Percentiles rank a stretch among this genome's conserved stretches.
phyloP scores from a whole-genome alignment of 2,797 vertebrate species.

The Vespertilio murinus region DNA sequence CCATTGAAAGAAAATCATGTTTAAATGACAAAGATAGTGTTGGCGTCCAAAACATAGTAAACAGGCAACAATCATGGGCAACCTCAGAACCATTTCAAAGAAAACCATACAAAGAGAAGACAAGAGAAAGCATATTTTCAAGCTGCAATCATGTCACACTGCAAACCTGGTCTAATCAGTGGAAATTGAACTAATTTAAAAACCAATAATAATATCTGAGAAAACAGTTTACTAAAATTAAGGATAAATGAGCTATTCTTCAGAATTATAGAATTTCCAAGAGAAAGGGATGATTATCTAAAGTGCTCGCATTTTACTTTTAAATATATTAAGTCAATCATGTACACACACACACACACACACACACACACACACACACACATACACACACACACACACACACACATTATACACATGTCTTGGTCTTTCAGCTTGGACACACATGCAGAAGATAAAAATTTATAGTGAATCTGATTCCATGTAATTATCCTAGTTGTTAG shows the following conservation, averaged over 20 bases:
- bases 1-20: not conserved
- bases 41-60: not conserved
- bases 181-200: conserved; percentile 16
- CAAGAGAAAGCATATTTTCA: not conserved
- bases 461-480: not conserved
- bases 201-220: not conserved
- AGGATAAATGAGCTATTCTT: not conserved
- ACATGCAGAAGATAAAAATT: not conserved
- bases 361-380: not conserved
- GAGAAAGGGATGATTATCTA: not conserved
- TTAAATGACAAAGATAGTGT: not conserved
- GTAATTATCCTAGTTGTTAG: not conserved
- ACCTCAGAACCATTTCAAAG: not conserved
- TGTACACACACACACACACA: not conserved
- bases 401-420: not conserved
- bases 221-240: not conserved
- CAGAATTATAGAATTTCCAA: not conserved
- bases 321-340: not conserved
- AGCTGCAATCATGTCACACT: not conserved
- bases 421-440: not conserved
- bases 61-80: not conserved
- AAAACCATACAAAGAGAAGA: not conserved
- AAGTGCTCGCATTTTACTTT: conserved; percentile 1
- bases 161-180: not conserved
- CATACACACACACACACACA: not conserved